These are phyloP conservation scores for Ectobius pallidus DNA, from an alignment of 2,888 invertebrate genomes.

Conservation along the genomic window DNA sequence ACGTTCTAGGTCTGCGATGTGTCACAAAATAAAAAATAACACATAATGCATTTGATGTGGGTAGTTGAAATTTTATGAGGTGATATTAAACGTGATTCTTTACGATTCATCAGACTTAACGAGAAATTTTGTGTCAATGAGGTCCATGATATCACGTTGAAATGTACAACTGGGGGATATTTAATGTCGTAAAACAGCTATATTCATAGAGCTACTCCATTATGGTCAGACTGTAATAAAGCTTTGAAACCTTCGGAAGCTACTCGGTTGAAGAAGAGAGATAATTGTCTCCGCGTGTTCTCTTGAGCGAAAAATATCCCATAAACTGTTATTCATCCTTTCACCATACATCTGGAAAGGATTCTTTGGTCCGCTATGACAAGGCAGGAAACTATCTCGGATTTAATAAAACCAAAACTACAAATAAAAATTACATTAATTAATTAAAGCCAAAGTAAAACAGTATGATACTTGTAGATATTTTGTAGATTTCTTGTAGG, in stretches of 20 bases:
- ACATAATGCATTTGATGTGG: not conserved
- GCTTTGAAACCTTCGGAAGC: not conserved
- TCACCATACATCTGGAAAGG: too few species aligned
- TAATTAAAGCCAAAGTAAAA: too few species aligned
- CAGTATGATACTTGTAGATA: too few species aligned
- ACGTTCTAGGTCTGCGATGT: not conserved
- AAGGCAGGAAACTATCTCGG: too few species aligned
- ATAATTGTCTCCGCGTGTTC: too few species aligned
- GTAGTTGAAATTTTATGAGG: constrained; percentile 5
- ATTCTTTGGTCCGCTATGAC: too few species aligned
- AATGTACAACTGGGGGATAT: not conserved
- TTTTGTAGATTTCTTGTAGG: too few species aligned
- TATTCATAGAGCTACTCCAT: not conserved
- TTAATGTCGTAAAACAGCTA: constrained; percentile 4
- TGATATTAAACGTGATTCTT: not conserved
- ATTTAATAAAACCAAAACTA: too few species aligned
- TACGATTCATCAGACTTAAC: constrained; percentile 3
- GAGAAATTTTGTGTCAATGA: constrained; percentile 5
- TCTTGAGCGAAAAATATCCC: too few species aligned
- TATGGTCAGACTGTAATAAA: constrained; percentile 2
- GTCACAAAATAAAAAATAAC: not conserved
- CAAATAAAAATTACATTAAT: too few species aligned
- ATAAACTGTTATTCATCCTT: too few species aligned
- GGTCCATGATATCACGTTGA: not conserved
- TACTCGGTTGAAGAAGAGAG: too few species aligned